phyloP scores from a whole-genome alignment of 2,888 invertebrate species.

The Julus scanicus region DNA sequence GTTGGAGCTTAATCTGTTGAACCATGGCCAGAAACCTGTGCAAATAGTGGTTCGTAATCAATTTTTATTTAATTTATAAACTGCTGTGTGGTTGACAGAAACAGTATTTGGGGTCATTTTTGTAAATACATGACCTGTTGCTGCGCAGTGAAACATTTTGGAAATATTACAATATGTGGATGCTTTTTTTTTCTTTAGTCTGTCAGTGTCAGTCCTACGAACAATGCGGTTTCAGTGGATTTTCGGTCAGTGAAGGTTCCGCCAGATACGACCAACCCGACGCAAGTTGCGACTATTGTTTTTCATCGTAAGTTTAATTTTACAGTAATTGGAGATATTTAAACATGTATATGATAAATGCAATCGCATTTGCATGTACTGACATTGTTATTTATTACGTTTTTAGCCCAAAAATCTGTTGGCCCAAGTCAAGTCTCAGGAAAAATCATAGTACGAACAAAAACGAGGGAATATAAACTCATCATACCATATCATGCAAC shows the following conservation, averaged over 20 bases:
- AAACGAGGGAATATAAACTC: conserved; percentile 68
- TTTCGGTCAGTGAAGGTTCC: conserved; percentile 76
- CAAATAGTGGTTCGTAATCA: conserved; percentile 72
- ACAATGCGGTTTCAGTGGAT: conserved; percentile 75
- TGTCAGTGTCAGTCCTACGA: conserved; percentile 72
- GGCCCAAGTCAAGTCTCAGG: conserved; percentile 67
- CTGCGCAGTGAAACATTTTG: too few relatives aligned
- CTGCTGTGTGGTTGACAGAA: background rate
- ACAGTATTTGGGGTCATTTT: background rate
- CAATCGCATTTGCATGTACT: too few relatives aligned
- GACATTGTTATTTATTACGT: conserved; percentile 22
- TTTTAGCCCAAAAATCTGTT: conserved; percentile 66
- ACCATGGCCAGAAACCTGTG: conserved; percentile 75
- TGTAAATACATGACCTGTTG: too few relatives aligned
- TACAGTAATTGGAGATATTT: too few relatives aligned
- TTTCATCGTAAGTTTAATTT: conserved; percentile 69
- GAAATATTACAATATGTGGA: background rate
- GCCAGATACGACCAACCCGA: conserved; percentile 73
- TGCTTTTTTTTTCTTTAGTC: conserved; percentile 55
- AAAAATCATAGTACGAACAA: conserved; percentile 69
- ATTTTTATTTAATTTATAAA: background rate
- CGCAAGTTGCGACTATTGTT: conserved; percentile 75
- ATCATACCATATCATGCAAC: conserved; percentile 75
- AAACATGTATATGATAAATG: too few relatives aligned
- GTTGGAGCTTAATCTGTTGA: conserved; percentile 75